Evolutionary conservation across 1,140 invertebrate genomes (phyloP), one percentile per base, ranked within the genome.

Genomic region (Ceratina japonica): DNA sequence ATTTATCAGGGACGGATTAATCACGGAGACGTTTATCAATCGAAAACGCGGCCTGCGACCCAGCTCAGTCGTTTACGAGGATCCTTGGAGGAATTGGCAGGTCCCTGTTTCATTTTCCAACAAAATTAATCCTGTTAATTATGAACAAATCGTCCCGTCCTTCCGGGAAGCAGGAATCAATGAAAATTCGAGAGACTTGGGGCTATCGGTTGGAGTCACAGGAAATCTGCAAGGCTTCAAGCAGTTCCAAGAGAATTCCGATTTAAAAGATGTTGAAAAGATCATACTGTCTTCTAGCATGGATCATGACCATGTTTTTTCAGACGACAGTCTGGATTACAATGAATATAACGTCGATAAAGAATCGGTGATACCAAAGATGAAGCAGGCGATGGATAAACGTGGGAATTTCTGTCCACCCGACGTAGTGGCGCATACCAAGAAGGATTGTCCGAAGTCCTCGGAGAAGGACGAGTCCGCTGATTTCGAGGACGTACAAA

Each of bases 401-500:
- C 58, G 68, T n/a, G 87, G 89, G 37, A 85, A 68, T 44, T 0
- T 74, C 12, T 90, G 88, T 59, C 88, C 86, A 8, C 89, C 89
- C 0, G 89, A 90, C 62, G 85, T 90, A 13, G 89, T 90, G 0
- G 88, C 87, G 0, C 88, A 90, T 31, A 89, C 88, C 0, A 90
- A 89, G 22, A 90, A 87, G 15, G 83, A 85, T 18, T 52, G 64
- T 15, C 44, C 37, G 0, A 81, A 62, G 10, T 22, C 56, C 0
- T 3, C 64, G 7, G 62, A 52, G 12, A 65, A 80, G 7, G 27
- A 59, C n/a, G 75, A 82, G 5, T 15, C 31, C 5, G 20, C 51
- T 0, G 85, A 90, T 56, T 87, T 86, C 64, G 82, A 87, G 4
- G 80, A 84, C 3, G 69, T 7, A 2, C 71, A 71, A 15, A 24